These are phyloP conservation scores for Scomberomorus guttatus DNA, from an alignment of 2,797 vertebrate genomes.

Conservation along the genomic window DNA sequence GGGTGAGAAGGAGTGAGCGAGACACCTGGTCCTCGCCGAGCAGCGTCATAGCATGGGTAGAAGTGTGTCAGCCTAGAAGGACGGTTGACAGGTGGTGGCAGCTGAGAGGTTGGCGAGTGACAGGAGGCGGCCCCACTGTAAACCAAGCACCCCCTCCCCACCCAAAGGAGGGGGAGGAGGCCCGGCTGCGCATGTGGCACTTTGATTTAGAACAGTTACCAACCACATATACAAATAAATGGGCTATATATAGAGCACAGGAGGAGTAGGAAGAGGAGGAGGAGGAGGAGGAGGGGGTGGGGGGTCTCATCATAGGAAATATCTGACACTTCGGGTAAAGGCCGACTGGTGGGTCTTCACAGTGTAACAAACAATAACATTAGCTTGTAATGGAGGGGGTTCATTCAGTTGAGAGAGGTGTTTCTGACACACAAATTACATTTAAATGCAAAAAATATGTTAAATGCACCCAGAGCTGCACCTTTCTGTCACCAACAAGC, in stretches of 20 bases:
- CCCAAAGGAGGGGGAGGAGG: constrained; percentile 57
- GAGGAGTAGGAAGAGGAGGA: constrained; percentile 30
- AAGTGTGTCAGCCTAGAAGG: constrained; percentile 65
- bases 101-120: constrained; percentile 77
- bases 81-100: constrained; percentile 85
- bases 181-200: constrained; percentile 73
- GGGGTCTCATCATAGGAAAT: constrained; percentile 70
- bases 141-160: constrained; percentile 66
- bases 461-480: neutral
- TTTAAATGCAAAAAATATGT: neutral
- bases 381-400: neutral
- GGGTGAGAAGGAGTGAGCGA: constrained; percentile 22
- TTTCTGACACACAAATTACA: constrained; percentile 13
- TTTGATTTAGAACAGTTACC: constrained; percentile 92
- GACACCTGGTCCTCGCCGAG: constrained; percentile 69
- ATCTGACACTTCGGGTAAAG: constrained; percentile 65
- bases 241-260: constrained; percentile 80
- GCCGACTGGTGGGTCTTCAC: constrained; percentile 34
- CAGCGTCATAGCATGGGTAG: constrained; percentile 74
- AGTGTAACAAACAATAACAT: constrained; percentile 66
- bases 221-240: constrained; percentile 88
- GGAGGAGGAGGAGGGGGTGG: constrained; percentile 39
- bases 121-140: constrained; percentile 63
- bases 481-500: neutral
- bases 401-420: neutral